Evolutionary conservation across 2,888 invertebrate genomes (phyloP), one percentile per base, ranked within the genome.

Genomic region (Automeris io): DNA sequence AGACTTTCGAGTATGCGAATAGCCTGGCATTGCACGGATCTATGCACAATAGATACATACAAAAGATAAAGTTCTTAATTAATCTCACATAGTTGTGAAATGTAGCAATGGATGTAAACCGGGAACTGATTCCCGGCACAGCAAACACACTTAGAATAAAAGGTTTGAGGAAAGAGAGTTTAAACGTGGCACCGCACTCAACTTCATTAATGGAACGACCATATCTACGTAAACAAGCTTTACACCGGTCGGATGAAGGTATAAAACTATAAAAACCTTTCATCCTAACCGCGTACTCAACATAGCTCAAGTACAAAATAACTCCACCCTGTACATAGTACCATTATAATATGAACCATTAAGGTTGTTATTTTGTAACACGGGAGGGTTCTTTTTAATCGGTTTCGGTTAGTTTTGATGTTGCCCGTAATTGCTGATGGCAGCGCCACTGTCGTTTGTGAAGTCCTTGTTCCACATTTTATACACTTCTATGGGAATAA

Each of bases 221-320:
- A 22, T 31, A 22, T 22, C 31, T 11, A n/a, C 32, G 12, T 50
- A 51, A 54, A 56, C 49, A 47, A 47, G 49, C 42, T 46, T 51
- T 55, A 49, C 47, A 48, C 42, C 44, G 42, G 45, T 51, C 39
- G 39, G 48, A 58, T 54, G 45, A 54, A 54, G 50, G 53, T 49
- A 59, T 62, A 60, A 54, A 62, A 61, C 61, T 61, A 62, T 63
- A 63, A 61, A 67, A 61, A 47, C 64, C 60, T 68, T 68, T 68
- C 53, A 59, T 54, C 56, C 41, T 31, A 41, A 46, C 60, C 60
- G 58, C 47, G 33, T 42, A 36, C 48, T 53, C 37, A 35, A 44
- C 48, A 47, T 47, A 49, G 51, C 55, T 60, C 50, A 56, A 66
- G 70, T 63, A 64, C 52, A 54, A 61, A 67, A 62, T 61, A 60